Evolutionary conservation across 2,888 invertebrate species (phyloP), one percentile per base, ranked within the genome.

Genomic region (Drosophila dives): DNA sequence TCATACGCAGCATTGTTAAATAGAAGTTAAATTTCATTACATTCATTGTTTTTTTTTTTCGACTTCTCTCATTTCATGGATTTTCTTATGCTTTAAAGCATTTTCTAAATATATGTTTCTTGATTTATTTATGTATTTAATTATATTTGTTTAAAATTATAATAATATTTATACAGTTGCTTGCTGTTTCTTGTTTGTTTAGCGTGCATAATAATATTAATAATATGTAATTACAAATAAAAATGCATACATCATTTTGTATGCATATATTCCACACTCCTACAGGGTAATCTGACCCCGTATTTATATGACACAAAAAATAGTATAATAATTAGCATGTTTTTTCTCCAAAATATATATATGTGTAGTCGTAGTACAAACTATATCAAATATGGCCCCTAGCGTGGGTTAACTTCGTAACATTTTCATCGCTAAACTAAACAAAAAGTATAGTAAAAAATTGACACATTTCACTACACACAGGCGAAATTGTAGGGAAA

Each of bases 1-100:
- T 91, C 90, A 84, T 90, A 91, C 91, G 91, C 91, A 91, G 92
- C 91, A 90, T 85, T 89, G 55, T 85, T 82, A 56, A 86, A 81
- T 84, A 78, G 78, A 89, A 81, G 78, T 89, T 79, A 63, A 80
- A 69, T 70, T 62, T 62, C 55, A 49, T 50, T 55, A 32, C 56
- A 23, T 77, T 65, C 62, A 42, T 58, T 70, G 26, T 48, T 58
- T 53, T 33, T 58, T 53, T 33, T 40, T 58, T 42, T 29, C 23
- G 48, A 49, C 29, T 10, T 53, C 40, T 45, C 48, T 55, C 40
- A 42, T 40, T 49, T 34, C 12, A 55, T 66, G 17, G 23, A 11
- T 42, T 26, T 12, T 15, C 17, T 34, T 23, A 49, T 59, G 20
- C 63, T 54, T 15, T 23, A 15, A 36, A 54, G 54, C 32, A 53